Conservation (phyloP, 2,797 vertebrate genomes). For the Dryobates pubescens region DNA sequence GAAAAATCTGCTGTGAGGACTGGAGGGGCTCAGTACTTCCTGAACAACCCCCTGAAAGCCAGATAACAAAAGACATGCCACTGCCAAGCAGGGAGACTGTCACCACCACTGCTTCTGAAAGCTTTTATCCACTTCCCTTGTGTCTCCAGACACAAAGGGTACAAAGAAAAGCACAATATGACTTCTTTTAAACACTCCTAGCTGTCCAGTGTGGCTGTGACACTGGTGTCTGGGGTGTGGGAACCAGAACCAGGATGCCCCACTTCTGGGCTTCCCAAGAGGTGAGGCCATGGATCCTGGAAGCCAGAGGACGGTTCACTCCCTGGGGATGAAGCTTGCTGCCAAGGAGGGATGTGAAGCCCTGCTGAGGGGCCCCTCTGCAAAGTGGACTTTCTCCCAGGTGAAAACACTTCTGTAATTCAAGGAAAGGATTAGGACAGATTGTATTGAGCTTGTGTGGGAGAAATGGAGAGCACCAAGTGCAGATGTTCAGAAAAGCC, state of each 20-base stretch:
- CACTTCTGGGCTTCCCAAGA: neutral
- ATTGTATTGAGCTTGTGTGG: neutral
- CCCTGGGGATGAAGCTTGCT: neutral
- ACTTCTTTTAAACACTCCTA: neutral
- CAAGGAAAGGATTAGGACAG: neutral
- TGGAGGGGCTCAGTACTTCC: neutral
- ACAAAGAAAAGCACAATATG: neutral
- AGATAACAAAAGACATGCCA: neutral
- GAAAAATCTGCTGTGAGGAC: neutral
- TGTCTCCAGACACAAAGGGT: neutral
- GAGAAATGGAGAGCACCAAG: neutral
- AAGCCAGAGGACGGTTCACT: neutral
- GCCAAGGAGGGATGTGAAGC: neutral
- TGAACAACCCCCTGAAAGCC: neutral
- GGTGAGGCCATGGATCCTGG: neutral
- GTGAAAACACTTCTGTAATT: neutral
- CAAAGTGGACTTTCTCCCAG: neutral
- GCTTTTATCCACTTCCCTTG: neutral
- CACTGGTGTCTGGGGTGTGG: neutral
- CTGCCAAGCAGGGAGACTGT: neutral
- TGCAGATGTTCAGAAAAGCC: neutral
- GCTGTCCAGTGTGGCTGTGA: rapidly evolving
- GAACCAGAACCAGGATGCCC: neutral
- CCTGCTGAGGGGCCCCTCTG: neutral
- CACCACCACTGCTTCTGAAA: neutral